Evolutionary conservation across 2,113 vertebrate genomes (phyloP).

Genomic region (Pimephales promelas): DNA sequence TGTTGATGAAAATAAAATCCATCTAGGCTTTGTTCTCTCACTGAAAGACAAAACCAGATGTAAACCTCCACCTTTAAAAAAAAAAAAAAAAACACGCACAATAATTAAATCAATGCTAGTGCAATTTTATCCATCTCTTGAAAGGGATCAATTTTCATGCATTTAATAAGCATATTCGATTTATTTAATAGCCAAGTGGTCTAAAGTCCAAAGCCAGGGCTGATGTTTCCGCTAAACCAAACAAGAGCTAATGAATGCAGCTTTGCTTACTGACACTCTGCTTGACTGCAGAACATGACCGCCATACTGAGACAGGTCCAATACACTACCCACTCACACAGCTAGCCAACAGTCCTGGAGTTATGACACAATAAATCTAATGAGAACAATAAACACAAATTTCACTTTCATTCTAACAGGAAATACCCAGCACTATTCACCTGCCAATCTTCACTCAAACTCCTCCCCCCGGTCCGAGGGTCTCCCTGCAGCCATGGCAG

Average conservation of each 20-base stretch:
- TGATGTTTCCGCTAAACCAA: not conserved
- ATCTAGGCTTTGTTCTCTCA: slow-evolving; percentile 25
- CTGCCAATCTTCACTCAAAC: slow-evolving; percentile 2
- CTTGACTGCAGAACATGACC: slow-evolving; percentile 31
- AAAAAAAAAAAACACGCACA: slow-evolving; percentile 28
- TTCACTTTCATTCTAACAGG: slow-evolving; percentile 2
- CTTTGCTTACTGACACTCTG: slow-evolving; percentile 31
- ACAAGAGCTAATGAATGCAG: slow-evolving; percentile 21
- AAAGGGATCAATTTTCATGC: not conserved
- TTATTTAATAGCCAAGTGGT: not conserved
- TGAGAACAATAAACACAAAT: slow-evolving; percentile 13
- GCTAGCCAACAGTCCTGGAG: slow-evolving; percentile 9
- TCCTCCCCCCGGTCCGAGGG: not conserved
- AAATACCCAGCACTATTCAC: slow-evolving; percentile 29
- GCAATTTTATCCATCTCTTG: not conserved
- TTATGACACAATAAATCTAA: slow-evolving; percentile 36
- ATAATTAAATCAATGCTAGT: slow-evolving; percentile 34
- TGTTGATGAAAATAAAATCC: slow-evolving; percentile 19
- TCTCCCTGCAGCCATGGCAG: slow-evolving; percentile 4
- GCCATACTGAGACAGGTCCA: slow-evolving; percentile 21
- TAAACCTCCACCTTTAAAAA: slow-evolving; percentile 9
- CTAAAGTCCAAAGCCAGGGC: not conserved
- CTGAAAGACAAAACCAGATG: slow-evolving; percentile 30
- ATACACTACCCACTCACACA: slow-evolving; percentile 22
- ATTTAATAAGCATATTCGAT: slow-evolving; percentile 26